A percentile compares a stretch with the other conserved stretches of the same genome.
Evolutionary conservation across 2,113 vertebrate species (phyloP).

Genomic region (Megalops atlanticus): DNA sequence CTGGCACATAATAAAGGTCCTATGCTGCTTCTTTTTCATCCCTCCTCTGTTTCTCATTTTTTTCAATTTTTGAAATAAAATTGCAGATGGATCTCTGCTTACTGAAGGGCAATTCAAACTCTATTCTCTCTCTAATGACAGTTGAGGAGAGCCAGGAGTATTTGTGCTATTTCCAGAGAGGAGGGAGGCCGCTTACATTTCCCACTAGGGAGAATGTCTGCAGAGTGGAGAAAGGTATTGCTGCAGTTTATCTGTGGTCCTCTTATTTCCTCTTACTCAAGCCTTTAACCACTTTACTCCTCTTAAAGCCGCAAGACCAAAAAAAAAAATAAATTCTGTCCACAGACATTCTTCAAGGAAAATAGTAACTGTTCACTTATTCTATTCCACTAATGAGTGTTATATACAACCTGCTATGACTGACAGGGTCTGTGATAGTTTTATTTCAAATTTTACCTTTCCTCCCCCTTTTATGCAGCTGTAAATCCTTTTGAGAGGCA

Average conservation of each 20-base stretch:
- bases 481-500: too few relatives aligned
- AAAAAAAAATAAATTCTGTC: too few relatives aligned
- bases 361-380: too few relatives aligned
- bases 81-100: background rate
- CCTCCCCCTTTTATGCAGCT: too few relatives aligned
- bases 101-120: background rate
- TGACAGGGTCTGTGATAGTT: too few relatives aligned
- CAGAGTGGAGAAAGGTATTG: background rate
- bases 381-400: too few relatives aligned
- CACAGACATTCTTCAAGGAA: too few relatives aligned
- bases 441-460: too few relatives aligned
- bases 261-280: background rate
- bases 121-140: slow-evolving; percentile 9
- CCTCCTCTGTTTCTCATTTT: background rate
- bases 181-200: background rate
- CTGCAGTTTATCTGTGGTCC: background rate
- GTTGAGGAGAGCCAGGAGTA: background rate
- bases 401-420: too few relatives aligned
- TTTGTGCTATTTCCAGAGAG: background rate
- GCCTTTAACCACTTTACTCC: background rate
- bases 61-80: background rate
- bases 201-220: background rate
- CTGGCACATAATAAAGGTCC: too few relatives aligned
- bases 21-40: background rate
- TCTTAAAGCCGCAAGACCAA: too few relatives aligned